phyloP scores from a whole-genome alignment of 2,888 invertebrate genomes.

The Phyto melanocephala region DNA sequence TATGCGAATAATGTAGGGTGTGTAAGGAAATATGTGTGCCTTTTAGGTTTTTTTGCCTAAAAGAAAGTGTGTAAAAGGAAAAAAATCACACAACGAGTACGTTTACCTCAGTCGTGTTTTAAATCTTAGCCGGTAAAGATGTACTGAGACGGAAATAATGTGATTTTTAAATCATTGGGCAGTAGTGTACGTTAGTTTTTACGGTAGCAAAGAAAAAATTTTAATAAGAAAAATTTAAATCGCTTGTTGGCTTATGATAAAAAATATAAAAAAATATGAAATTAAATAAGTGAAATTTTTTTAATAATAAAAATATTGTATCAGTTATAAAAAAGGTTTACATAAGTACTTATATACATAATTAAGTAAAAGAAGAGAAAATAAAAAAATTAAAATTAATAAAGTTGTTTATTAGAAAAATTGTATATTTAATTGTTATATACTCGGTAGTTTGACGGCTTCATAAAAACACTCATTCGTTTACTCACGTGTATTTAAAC shows the following conservation, averaged over 20 bases:
- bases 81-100: conserved; percentile 71
- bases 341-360: too few species aligned
- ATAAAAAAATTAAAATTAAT: not conserved
- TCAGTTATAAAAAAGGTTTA: not conserved
- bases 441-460: not conserved
- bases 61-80: conserved; percentile 43
- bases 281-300: not conserved
- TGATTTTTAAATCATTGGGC: not conserved
- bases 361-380: too few species aligned
- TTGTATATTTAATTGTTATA: not conserved
- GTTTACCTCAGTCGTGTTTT: conserved; percentile 79
- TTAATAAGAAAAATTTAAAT: not conserved
- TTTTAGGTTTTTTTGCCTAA: conserved; percentile 51
- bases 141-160: conserved; percentile 49
- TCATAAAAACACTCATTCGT: not conserved
- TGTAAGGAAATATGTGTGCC: not conserved
- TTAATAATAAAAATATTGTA: not conserved
- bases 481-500: conserved; percentile 22
- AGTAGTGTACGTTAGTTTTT: conserved; percentile 10
- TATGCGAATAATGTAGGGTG: not conserved
- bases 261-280: not conserved
- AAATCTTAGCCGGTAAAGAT: conserved; percentile 78
- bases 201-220: conserved; percentile 28
- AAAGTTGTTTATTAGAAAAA: not conserved
- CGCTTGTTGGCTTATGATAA: not conserved